Conservation (phyloP, 2,888 invertebrate species). For the Ceriagrion tenellum region DNA sequence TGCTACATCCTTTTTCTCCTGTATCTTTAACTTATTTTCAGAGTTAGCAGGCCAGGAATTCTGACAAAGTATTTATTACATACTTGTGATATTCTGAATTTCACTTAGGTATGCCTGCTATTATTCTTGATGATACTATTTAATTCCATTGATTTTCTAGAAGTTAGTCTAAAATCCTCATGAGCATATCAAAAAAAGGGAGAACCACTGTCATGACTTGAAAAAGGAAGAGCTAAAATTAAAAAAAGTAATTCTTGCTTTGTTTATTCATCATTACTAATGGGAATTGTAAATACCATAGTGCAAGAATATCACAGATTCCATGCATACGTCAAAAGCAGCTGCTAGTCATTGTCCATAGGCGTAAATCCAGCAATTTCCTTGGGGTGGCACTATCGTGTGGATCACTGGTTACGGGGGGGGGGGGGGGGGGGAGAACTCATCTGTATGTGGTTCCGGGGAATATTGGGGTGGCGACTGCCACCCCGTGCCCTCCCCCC, state of each 20-base stretch:
- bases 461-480: too few species aligned
- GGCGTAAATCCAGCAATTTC: too few species aligned
- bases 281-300: not conserved
- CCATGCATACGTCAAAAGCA: not conserved
- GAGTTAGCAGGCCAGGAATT: not conserved
- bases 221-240: too few species aligned
- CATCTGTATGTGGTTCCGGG: too few species aligned
- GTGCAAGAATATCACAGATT: not conserved
- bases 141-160: not conserved
- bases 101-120: conserved; percentile 43
- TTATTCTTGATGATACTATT: not conserved
- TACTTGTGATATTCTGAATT: not conserved
- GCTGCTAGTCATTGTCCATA: not conserved
- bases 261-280: too few species aligned
- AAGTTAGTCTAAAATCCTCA: not conserved
- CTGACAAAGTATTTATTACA: not conserved
- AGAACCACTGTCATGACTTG: too few species aligned
- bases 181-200: too few species aligned
- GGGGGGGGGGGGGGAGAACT: too few species aligned
- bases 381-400: too few species aligned
- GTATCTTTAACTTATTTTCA: not conserved
- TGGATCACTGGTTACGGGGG: too few species aligned
- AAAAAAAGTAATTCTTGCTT: too few species aligned
- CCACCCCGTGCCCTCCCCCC: too few species aligned
- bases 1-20: not conserved